Conservation (phyloP, 2,797 vertebrate genomes). For the Liasis olivaceus region DNA sequence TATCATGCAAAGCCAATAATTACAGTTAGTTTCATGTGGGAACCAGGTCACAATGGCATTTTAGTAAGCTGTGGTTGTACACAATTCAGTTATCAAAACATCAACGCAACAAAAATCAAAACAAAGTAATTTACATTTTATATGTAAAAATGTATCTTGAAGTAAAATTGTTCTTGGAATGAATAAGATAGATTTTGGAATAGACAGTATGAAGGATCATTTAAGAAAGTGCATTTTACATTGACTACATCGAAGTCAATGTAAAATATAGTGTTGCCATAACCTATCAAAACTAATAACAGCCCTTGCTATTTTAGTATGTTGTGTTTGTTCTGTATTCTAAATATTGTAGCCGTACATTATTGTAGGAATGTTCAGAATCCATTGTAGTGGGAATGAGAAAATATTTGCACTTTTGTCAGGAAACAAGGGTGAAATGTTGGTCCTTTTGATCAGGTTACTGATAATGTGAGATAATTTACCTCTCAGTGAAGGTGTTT, state of each 20-base stretch:
- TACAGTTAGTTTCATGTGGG: no score
- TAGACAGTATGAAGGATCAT: no score
- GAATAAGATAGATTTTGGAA: not conserved
- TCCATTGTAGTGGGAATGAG: not conserved
- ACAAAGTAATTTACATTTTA: not conserved
- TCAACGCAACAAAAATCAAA: no score
- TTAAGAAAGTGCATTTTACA: no score
- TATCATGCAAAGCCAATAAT: no score
- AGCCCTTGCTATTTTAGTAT: not conserved
- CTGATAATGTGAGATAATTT: slow-evolving; percentile 52
- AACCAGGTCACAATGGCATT: no score
- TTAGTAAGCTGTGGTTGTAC: not conserved
- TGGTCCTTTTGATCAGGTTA: slow-evolving; percentile 45
- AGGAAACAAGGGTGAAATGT: not conserved
- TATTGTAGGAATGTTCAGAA: not conserved
- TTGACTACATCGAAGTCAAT: not conserved
- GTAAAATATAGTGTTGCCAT: not conserved
- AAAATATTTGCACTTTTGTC: not conserved
- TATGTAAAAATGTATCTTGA: not conserved
- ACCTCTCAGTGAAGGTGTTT: slow-evolving; percentile 39
- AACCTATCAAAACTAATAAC: not conserved
- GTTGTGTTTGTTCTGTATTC: not conserved
- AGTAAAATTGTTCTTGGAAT: not conserved
- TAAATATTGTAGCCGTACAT: not conserved
- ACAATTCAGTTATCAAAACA: not conserved